Conservation (phyloP, 2,113 vertebrate genomes). For the Clinocottus analis region DNA sequence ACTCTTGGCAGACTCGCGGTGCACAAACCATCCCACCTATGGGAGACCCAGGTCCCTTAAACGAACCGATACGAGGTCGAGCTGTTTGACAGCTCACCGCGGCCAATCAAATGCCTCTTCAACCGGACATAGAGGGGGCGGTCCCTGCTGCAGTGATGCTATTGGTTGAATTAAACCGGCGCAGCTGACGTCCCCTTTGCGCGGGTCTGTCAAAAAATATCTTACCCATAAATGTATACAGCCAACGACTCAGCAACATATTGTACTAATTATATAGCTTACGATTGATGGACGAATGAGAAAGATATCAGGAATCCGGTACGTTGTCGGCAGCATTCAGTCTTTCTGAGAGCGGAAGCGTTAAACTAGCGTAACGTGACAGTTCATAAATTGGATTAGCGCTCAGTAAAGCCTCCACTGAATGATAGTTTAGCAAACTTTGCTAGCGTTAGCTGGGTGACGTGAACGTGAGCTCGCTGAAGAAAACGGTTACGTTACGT, state of each 20-base stretch:
- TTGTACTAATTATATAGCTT: neutral
- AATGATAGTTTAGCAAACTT: constrained; percentile 49
- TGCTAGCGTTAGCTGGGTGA: constrained; percentile 45
- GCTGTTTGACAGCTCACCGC: constrained; percentile 11
- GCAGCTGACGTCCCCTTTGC: constrained; percentile 41
- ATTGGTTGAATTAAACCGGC: constrained; percentile 72
- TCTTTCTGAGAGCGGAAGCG: constrained; percentile 12
- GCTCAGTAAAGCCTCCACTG: constrained; percentile 68
- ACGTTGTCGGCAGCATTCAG: neutral
- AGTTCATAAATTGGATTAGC: constrained; percentile 77
- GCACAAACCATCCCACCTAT: neutral
- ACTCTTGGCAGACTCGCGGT: no score
- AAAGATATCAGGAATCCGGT: neutral
- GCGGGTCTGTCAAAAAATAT: constrained; percentile 75
- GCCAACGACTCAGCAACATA: neutral
- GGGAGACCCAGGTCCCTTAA: neutral
- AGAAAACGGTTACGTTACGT: neutral
- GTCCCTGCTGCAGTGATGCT: neutral
- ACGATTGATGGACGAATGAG: accelerated
- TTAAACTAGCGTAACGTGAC: constrained; percentile 34
- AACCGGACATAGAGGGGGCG: constrained; percentile 9
- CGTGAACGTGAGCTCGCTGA: constrained; percentile 10
- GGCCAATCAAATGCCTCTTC: constrained; percentile 49
- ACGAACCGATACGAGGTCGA: neutral
- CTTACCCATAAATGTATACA: neutral